A percentile compares a stretch with the other conserved stretches of the same genome.
Conservation (phyloP, 2,113 vertebrate genomes). For the Tyrannus savana region DNA sequence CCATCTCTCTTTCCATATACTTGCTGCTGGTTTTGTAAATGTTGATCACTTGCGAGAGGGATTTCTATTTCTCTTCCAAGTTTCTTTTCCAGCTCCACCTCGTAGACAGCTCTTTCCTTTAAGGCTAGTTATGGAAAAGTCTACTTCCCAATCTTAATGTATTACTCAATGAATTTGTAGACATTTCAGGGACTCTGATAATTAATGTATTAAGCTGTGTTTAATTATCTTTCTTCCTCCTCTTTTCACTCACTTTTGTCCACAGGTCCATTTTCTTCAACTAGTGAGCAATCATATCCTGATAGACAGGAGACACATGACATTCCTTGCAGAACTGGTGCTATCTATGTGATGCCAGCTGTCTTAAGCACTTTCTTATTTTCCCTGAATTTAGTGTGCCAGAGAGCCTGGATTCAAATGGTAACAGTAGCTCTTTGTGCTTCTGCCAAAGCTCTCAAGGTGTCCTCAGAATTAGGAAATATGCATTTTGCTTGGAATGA, state of each 20-base stretch:
- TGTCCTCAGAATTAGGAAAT: background rate
- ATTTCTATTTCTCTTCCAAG: slow-evolving; percentile 13
- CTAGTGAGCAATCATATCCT: background rate
- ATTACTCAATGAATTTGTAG: background rate
- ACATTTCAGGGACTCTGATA: background rate
- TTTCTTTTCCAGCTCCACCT: background rate
- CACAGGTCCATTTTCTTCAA: background rate
- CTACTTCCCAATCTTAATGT: background rate
- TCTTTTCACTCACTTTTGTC: background rate
- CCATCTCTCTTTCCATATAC: background rate
- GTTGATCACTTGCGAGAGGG: background rate
- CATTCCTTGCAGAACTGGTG: background rate
- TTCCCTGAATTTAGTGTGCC: background rate
- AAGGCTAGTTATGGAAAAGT: background rate
- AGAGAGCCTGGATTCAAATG: background rate
- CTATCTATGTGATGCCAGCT: background rate
- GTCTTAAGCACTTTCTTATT: background rate
- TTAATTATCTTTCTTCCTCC: background rate
- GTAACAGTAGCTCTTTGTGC: background rate
- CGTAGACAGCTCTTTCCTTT: background rate
- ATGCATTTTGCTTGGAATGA: background rate
- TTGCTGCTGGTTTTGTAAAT: background rate
- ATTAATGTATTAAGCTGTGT: background rate
- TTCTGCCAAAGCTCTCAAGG: background rate
- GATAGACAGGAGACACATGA: background rate